Conservation (phyloP, 2,888 invertebrate genomes). For the Biston betularia region DNA sequence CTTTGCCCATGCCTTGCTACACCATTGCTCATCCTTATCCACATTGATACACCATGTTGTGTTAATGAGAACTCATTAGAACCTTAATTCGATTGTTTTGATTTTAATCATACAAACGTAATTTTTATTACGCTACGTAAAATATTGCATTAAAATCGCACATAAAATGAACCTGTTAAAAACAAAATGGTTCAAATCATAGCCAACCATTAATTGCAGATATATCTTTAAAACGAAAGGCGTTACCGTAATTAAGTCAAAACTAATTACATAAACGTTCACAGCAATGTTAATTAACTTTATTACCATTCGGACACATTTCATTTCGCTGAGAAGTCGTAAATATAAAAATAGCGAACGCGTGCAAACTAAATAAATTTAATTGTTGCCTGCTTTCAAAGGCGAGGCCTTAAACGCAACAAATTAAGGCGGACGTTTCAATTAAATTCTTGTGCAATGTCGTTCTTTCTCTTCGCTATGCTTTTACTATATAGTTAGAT, state of each 20-base stretch:
- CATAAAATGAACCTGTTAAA: constrained; percentile 27
- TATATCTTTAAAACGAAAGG: constrained; percentile 26
- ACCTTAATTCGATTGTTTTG: too few relatives aligned
- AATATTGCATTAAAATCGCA: constrained; percentile 1
- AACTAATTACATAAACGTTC: constrained; percentile 42
- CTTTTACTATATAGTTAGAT: constrained; percentile 9
- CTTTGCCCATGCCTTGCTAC: too few relatives aligned
- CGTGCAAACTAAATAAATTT: constrained; percentile 52
- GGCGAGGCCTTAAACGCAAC: constrained; percentile 67
- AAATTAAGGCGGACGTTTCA: constrained; percentile 81
- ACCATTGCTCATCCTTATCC: too few relatives aligned
- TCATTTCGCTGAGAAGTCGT: constrained; percentile 53
- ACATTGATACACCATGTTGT: too few relatives aligned
- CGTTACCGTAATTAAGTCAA: constrained; percentile 34
- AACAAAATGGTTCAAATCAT: constrained; percentile 23
- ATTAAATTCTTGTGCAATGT: constrained; percentile 82
- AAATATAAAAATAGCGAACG: constrained; percentile 61
- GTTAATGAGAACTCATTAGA: too few relatives aligned
- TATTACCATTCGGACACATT: constrained; percentile 60
- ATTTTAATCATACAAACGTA: background rate
- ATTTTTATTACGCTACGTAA: background rate
- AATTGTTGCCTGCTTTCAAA: constrained; percentile 49
- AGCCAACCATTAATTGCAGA: constrained; percentile 18
- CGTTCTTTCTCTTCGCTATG: constrained; percentile 56
- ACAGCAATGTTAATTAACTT: constrained; percentile 52